Base-by-base conservation (phyloP, 2,113 vertebrate species). In the Polypterus bichir region DNA sequence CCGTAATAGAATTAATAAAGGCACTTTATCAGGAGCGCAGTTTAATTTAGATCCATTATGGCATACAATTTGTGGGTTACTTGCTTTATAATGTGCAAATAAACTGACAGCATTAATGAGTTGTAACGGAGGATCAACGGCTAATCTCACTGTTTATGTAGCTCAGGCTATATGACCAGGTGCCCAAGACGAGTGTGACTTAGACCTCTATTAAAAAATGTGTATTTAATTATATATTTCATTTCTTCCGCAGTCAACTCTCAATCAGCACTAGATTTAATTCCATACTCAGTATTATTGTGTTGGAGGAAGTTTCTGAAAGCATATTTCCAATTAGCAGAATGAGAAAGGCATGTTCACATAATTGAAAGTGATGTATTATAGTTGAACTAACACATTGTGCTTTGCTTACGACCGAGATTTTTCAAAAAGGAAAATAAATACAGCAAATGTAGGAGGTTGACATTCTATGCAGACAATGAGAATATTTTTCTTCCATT, bases 31-130 rank as follows among this genome's bases (percentile, higher is more conserved):
- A 27, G 6, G 54, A 55, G 54, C 4, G 3, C 6, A 58, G 56
- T 58, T 58, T 58, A 58, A 58, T 58, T 58, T 58, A 9, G 27
- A 6, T 45, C 56, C 56, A 58, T 58, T 5, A 58, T 58, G 56
- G 56, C 44, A 44, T 58, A 45, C 4, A 58, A 45, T 58, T 45
- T 45, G 44, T 6, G 44, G 44, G 56, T 58, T 58, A 58, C 46
- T 58, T 58, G 56, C 9, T 58, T 45, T 46, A 58, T 58, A 58
- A 58, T 58, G 56, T 58, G 7, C 9, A 45, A 58, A 58, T 58
- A 58, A 58, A 58, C 46, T 58, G 56, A 58, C 56, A 58, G 56
- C 5, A 58, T 58, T 58, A 58, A 46, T 58, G 56, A 45, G 6
- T 7, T 58, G 56, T 58, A 57, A 9, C 9, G 5, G 56, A 44